Evolutionary conservation across 1,140 invertebrate species (phyloP).

Genomic region (Hesperophylax magnus): DNA sequence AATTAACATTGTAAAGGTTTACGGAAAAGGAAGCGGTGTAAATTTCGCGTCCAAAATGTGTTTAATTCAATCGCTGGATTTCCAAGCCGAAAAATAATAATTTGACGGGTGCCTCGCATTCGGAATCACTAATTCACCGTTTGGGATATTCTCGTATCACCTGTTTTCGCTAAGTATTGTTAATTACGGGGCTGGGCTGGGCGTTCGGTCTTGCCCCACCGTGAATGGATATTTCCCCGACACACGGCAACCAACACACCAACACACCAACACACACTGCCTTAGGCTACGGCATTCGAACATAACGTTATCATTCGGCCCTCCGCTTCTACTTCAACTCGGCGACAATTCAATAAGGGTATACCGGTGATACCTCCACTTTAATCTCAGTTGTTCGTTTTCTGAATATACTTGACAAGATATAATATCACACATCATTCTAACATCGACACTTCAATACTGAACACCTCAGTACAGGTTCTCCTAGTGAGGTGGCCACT

Average conservation of each 20-base stretch:
- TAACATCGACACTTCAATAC: too few species aligned
- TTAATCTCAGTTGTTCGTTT: too few species aligned
- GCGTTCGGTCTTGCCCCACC: not conserved
- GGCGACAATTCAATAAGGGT: too few species aligned
- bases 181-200: constrained; percentile 31
- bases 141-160: constrained; percentile 42
- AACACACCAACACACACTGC: too few species aligned
- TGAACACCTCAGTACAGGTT: too few species aligned
- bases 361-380: too few species aligned
- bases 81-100: constrained; percentile 37
- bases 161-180: constrained; percentile 44
- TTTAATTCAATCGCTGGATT: constrained; percentile 39
- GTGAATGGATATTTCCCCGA: constrained; percentile 25
- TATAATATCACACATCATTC: too few species aligned
- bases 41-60: constrained; percentile 25
- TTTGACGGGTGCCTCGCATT: constrained; percentile 33
- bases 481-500: too few species aligned
- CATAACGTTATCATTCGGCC: too few species aligned
- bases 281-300: too few species aligned
- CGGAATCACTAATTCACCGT: constrained; percentile 25
- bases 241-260: constrained; percentile 18
- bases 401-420: too few species aligned
- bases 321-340: too few species aligned
- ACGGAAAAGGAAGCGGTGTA: not conserved
- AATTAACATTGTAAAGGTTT: not conserved